Evolutionary conservation across 2,888 invertebrate genomes (phyloP).

Genomic region (Philhelius pedissequus): DNA sequence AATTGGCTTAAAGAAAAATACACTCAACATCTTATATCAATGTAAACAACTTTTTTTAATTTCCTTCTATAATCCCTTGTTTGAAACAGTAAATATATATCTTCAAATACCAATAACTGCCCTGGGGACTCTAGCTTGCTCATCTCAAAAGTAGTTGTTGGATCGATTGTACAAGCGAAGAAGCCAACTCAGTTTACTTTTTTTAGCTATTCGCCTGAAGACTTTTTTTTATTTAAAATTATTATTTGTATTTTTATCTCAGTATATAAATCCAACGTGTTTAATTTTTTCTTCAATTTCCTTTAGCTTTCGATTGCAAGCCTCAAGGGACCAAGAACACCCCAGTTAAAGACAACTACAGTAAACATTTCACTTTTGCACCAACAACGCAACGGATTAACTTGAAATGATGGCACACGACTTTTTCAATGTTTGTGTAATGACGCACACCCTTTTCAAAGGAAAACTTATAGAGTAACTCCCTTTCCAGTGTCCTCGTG

Average conservation of each 20-base stretch:
- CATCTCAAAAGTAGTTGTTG: neutral
- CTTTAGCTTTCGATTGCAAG: constrained; percentile 33
- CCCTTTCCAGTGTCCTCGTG: neutral
- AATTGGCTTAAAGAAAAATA: neutral
- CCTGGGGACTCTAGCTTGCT: neutral
- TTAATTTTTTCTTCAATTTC: constrained; percentile 61
- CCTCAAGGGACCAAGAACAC: constrained; percentile 32
- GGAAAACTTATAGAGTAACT: neutral
- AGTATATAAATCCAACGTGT: neutral
- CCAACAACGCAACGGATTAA: constrained; percentile 40
- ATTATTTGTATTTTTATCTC: constrained; percentile 20
- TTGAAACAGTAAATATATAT: constrained; percentile 3
- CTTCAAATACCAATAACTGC: neutral
- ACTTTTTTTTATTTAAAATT: constrained; percentile 16
- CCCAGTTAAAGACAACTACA: constrained; percentile 26
- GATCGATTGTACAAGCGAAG: neutral
- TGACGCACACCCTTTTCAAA: constrained; percentile 59
- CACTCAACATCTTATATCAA: neutral
- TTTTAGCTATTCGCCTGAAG: constrained; percentile 14
- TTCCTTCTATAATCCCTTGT: neutral
- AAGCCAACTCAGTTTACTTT: neutral
- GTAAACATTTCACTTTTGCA: constrained; percentile 34
- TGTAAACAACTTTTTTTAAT: constrained; percentile 4
- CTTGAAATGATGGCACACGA: constrained; percentile 67
- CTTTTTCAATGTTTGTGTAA: constrained; percentile 60